Evolutionary conservation across 2,888 invertebrate species (phyloP).

Genomic region (Cephonodes hylas): DNA sequence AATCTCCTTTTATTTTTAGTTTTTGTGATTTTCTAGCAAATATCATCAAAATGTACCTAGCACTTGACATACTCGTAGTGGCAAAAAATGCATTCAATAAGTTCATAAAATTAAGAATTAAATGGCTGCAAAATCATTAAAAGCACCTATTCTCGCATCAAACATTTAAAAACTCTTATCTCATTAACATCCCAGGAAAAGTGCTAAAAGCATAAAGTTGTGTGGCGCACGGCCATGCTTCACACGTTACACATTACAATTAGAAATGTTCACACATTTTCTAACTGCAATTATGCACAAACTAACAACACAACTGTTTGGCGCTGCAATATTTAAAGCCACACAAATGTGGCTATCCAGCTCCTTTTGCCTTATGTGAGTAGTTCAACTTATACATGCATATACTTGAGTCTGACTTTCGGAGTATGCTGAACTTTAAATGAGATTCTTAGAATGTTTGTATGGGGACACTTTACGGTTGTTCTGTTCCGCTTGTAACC

Average conservation of each 20-base stretch:
- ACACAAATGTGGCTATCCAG: slow-evolving; percentile 35
- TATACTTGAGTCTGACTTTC: slow-evolving; percentile 48
- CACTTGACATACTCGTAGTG: too few species aligned
- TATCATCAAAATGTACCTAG: too few species aligned
- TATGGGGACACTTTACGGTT: slow-evolving; percentile 51
- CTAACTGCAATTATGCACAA: slow-evolving; percentile 24
- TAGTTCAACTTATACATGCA: slow-evolving; percentile 29
- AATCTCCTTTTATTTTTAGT: too few species aligned
- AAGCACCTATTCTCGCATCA: background rate
- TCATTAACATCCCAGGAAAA: slow-evolving; percentile 1
- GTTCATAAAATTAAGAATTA: too few species aligned
- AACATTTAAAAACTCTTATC: background rate
- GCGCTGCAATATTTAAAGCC: slow-evolving; percentile 36
- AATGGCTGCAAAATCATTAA: background rate
- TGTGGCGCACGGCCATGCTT: background rate
- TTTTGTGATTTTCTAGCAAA: too few species aligned
- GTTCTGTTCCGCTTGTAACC: slow-evolving; percentile 39
- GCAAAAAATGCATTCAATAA: too few species aligned
- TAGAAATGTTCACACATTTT: slow-evolving; percentile 10
- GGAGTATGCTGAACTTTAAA: slow-evolving; percentile 60
- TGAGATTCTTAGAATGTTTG: slow-evolving; percentile 62
- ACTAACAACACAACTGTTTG: slow-evolving; percentile 29
- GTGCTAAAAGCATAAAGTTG: slow-evolving; percentile 16
- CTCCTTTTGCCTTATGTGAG: slow-evolving; percentile 43
- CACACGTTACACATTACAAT: slow-evolving; percentile 9